Conservation (phyloP, 1,140 invertebrate genomes). For the Drosophila rhopaloa region DNA sequence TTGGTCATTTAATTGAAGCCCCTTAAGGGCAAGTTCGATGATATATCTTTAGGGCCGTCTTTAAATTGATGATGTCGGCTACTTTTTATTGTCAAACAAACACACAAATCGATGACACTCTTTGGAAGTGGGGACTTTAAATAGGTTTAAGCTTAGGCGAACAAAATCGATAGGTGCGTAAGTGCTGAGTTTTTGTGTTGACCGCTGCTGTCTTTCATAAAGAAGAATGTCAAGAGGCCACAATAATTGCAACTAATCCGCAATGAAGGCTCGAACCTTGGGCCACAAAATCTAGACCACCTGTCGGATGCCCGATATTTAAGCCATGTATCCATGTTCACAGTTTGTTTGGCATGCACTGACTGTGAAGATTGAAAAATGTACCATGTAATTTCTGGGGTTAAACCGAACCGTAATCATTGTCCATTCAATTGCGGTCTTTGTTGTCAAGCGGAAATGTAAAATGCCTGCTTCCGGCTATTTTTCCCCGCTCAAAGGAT, state of each 20-base stretch:
- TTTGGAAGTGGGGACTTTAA: conserved; percentile 35
- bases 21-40: conserved; percentile 68
- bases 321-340: conserved; percentile 7
- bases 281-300: conserved; percentile 66
- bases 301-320: conserved; percentile 19
- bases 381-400: conserved; percentile 28
- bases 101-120: conserved; percentile 58
- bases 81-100: conserved; percentile 34
- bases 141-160: conserved; percentile 23
- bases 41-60: conserved; percentile 22
- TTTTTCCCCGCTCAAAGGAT: conserved; percentile 50
- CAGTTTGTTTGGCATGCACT: conserved; percentile 53
- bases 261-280: conserved; percentile 72
- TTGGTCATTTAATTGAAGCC: conserved; percentile 65
- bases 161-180: conserved; percentile 61
- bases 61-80: conserved; percentile 52
- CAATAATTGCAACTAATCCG: conserved; percentile 82
- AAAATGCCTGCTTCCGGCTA: conserved; percentile 41
- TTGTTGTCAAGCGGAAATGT: conserved; percentile 43
- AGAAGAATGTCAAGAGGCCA: conserved; percentile 83
- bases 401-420: conserved; percentile 32
- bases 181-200: conserved; percentile 47
- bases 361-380: conserved; percentile 53
- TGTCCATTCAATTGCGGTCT: conserved; percentile 20
- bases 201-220: conserved; percentile 52